These are phyloP conservation scores for Pheosia tremula DNA, from an alignment of 2,888 invertebrate genomes.

Conservation along the genomic window DNA sequence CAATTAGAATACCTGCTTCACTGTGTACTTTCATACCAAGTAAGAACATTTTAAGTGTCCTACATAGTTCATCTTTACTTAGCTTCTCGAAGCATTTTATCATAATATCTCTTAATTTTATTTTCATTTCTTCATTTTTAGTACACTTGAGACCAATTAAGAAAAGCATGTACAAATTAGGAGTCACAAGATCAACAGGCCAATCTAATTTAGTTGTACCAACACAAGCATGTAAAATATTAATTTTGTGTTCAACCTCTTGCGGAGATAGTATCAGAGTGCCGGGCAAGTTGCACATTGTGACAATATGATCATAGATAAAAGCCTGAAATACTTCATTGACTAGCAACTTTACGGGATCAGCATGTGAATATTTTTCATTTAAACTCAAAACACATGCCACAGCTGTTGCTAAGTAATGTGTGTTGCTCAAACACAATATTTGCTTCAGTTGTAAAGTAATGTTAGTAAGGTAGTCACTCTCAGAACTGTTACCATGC, in stretches of 20 bases:
- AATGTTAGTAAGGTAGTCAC: constrained; percentile 82
- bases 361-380: constrained; percentile 73
- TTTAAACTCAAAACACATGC: constrained; percentile 82
- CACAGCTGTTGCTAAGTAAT: constrained; percentile 78
- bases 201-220: constrained; percentile 57
- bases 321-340: constrained; percentile 59
- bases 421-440: constrained; percentile 66
- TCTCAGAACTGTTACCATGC: constrained; percentile 71
- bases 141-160: constrained; percentile 64
- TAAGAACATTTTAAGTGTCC: constrained; percentile 48
- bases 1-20: constrained; percentile 42
- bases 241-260: constrained; percentile 67
- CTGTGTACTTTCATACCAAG: constrained; percentile 48
- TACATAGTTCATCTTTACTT: constrained; percentile 42
- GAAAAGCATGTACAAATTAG: constrained; percentile 74
- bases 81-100: constrained; percentile 61
- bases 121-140: constrained; percentile 55
- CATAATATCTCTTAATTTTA: constrained; percentile 65
- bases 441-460: constrained; percentile 80
- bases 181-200: constrained; percentile 59
- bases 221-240: constrained; percentile 65
- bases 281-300: constrained; percentile 55
- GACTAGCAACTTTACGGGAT: constrained; percentile 55
- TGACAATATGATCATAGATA: constrained; percentile 47
- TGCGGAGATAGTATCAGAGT: constrained; percentile 64